phyloP scores from a whole-genome alignment of 2,888 invertebrate genomes.

The Zele albiditarsus region DNA sequence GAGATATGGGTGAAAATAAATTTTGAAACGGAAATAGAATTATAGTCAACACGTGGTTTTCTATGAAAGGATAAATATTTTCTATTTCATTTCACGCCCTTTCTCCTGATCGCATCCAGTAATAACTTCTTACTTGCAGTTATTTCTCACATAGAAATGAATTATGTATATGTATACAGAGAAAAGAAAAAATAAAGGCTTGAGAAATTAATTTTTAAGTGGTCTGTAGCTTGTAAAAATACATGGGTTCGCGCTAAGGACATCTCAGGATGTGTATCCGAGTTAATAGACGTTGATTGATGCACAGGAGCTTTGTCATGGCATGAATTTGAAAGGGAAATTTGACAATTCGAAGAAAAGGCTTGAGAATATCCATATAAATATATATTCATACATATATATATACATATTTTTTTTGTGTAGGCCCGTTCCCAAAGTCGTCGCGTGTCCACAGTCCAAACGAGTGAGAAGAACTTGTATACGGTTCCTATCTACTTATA shows the following conservation, averaged over 20 bases:
- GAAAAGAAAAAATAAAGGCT: not conserved
- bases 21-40: slow-evolving; percentile 16
- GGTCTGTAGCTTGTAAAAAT: slow-evolving; percentile 15
- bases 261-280: not conserved
- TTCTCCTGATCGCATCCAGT: slow-evolving; percentile 6
- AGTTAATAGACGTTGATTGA: not conserved
- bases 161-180: not conserved
- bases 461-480: not conserved
- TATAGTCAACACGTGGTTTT: slow-evolving; percentile 43
- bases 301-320: slow-evolving; percentile 54
- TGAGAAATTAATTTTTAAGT: slow-evolving; percentile 22
- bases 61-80: slow-evolving; percentile 40
- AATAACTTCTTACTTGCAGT: slow-evolving; percentile 7
- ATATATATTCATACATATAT: slow-evolving; percentile 16
- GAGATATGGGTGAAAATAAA: slow-evolving; percentile 24
- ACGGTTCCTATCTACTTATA: slow-evolving; percentile 51
- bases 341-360: slow-evolving; percentile 60
- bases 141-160: not conserved
- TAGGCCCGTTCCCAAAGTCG: slow-evolving; percentile 54
- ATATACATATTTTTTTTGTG: slow-evolving; percentile 6
- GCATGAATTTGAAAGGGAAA: slow-evolving; percentile 60
- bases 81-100: slow-evolving; percentile 32
- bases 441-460: slow-evolving; percentile 42
- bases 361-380: slow-evolving; percentile 43
- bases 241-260: not conserved